These are phyloP conservation scores for Urocolius indicus DNA, from an alignment of 2,113 vertebrate species.

Conservation along the genomic window DNA sequence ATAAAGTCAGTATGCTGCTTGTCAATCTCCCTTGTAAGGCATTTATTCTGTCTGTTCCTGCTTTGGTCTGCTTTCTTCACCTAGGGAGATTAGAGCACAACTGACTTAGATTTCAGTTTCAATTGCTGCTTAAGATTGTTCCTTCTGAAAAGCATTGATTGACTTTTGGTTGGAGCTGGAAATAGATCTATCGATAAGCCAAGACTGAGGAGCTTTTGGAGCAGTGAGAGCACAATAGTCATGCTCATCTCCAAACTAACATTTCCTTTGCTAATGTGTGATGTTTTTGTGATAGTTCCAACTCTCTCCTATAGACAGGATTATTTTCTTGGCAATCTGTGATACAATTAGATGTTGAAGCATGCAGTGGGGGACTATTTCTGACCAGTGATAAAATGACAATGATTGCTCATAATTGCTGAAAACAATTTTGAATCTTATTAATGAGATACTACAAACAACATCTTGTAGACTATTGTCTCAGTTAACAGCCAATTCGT, in stretches of 20 bases:
- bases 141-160: neutral
- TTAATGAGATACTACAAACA: constrained; percentile 77
- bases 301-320: constrained; percentile 2
- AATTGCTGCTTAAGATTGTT: neutral
- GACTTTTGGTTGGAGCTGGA: neutral
- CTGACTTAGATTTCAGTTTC: neutral
- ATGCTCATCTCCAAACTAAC: neutral
- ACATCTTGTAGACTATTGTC: constrained; percentile 66
- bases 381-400: constrained; percentile 74
- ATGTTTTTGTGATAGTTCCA: neutral
- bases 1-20: constrained; percentile 54
- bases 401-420: constrained; percentile 74
- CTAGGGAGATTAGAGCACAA: neutral
- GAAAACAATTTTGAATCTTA: constrained; percentile 78
- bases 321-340: constrained; percentile 65
- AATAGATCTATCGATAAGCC: neutral
- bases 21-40: constrained; percentile 31
- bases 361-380: constrained; percentile 44
- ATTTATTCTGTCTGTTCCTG: neutral
- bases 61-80: neutral
- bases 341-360: constrained; percentile 46
- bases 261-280: neutral
- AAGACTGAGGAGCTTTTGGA: neutral
- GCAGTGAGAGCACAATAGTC: neutral
- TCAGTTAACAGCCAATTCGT: constrained; percentile 63